Evolutionary conservation across 2,113 vertebrate genomes (phyloP), one percentile per base, ranked within the genome.

Genomic region (Scartelaos histophorus): DNA sequence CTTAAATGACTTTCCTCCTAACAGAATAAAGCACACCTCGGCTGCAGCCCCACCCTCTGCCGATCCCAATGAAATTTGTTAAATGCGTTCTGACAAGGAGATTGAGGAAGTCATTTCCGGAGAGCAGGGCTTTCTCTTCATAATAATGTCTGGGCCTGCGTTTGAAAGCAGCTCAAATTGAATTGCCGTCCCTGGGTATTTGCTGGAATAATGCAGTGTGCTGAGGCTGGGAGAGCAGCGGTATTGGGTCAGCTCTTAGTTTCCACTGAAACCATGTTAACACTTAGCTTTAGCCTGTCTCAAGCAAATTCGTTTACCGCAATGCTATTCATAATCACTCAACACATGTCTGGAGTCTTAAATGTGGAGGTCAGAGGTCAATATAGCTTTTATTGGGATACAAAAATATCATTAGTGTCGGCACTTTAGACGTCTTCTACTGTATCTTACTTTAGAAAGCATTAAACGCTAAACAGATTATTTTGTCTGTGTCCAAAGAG

Each of bases 141-240:
- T 81, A 76, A 78, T 58, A 51, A 76, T 69, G 70, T 72, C 75
- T 79, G 75, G 57, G 56, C 47, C 57, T 29, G 57, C 17, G 34
- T 82, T 58, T 75, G 53, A 77, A 75, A 78, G 71, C 64, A 69
- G 67, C 78, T 78, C 67, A 76, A 70, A 86, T 74, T 83, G 67
- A 76, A 78, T 72, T 76, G 68, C 71, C 67, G 67, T 84, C 79
- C 74, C 76, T 47, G 76, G 75, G 72, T 73, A 65, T 75, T 78
- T 62, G 67, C 66, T 69, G 74, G 73, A 71, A 53, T 82, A 71
- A 82, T 79, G 70, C 69, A 71, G 65, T 34, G 57, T 17, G 57
- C 57, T 22, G 57, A 15, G 22, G 24, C 45, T 66, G n/a, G 13
- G 17, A 34, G 65, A 62, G 45, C 2, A 25, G 29, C 13, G 7